Conservation (phyloP, 2,888 invertebrate genomes). For the Protula sp. region DNA sequence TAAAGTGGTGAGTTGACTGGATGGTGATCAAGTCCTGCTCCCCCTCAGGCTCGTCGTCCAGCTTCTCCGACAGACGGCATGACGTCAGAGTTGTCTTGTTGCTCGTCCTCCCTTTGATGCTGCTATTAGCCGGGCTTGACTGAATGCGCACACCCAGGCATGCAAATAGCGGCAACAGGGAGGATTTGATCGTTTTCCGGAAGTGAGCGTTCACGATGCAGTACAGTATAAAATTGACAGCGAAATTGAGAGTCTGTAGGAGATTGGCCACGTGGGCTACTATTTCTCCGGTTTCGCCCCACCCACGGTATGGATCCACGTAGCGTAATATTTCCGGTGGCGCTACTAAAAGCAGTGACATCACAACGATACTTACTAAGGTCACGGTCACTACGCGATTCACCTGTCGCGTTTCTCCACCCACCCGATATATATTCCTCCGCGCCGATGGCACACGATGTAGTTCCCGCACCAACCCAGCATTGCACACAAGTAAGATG, state of each 20-base stretch:
- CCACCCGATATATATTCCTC: neutral
- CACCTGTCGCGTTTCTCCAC: neutral
- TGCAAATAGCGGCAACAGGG: too few species aligned
- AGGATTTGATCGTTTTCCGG: neutral
- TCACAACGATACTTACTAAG: slow-evolving; percentile 41
- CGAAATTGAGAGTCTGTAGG: slow-evolving; percentile 5
- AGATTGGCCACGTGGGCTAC: slow-evolving; percentile 15
- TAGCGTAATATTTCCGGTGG: slow-evolving; percentile 36
- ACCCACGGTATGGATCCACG: slow-evolving; percentile 14
- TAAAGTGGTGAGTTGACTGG: too few species aligned
- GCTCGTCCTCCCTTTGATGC: too few species aligned
- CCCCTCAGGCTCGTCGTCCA: too few species aligned
- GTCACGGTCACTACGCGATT: slow-evolving; percentile 32
- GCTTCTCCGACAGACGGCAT: too few species aligned
- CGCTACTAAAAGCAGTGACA: slow-evolving; percentile 43
- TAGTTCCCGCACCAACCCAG: slow-evolving; percentile 39
- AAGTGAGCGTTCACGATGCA: neutral
- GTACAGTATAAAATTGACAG: neutral
- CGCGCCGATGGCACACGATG: slow-evolving; percentile 9
- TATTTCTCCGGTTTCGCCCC: slow-evolving; percentile 13
- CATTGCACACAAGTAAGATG: slow-evolving; percentile 41
- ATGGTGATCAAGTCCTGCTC: too few species aligned
- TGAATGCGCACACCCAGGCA: too few species aligned
- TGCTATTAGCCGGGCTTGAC: too few species aligned
- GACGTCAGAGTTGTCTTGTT: too few species aligned